Conservation (phyloP, 2,797 vertebrate genomes). For the Chaetophractus vellerosus region DNA sequence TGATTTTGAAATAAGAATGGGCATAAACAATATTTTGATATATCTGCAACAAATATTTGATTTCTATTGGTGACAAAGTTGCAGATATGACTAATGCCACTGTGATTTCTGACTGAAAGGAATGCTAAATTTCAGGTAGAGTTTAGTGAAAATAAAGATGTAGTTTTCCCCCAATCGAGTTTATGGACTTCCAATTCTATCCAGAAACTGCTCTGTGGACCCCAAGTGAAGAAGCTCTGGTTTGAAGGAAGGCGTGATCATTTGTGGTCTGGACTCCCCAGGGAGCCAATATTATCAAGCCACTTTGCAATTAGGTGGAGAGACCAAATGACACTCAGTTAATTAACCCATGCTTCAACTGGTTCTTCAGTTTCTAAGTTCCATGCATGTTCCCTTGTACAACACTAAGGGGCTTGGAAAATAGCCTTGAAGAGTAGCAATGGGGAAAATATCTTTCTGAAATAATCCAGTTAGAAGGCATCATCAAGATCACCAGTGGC, state of each 20-base stretch:
- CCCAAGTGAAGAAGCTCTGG: background rate
- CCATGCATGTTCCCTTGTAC: background rate
- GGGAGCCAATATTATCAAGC: background rate
- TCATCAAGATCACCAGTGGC: background rate
- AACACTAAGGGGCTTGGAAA: background rate
- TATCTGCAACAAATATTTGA: background rate
- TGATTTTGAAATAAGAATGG: background rate
- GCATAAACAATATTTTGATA: background rate
- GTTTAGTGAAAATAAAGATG: background rate
- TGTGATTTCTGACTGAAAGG: background rate
- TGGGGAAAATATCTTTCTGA: background rate
- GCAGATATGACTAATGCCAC: background rate
- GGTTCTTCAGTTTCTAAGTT: background rate
- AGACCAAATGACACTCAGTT: background rate
- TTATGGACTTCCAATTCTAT: background rate
- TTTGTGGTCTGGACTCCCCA: background rate
- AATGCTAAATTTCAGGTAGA: background rate
- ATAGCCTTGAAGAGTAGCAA: background rate
- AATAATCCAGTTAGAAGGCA: background rate
- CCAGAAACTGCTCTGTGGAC: background rate
- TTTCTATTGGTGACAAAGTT: background rate
- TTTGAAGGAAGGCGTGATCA: background rate
- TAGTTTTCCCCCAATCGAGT: background rate
- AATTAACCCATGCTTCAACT: background rate
- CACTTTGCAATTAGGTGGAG: background rate